A percentile compares a stretch with the other conserved stretches of the same genome.
Conservation (phyloP, 2,797 vertebrate genomes). For the Girardinus metallicus region DNA sequence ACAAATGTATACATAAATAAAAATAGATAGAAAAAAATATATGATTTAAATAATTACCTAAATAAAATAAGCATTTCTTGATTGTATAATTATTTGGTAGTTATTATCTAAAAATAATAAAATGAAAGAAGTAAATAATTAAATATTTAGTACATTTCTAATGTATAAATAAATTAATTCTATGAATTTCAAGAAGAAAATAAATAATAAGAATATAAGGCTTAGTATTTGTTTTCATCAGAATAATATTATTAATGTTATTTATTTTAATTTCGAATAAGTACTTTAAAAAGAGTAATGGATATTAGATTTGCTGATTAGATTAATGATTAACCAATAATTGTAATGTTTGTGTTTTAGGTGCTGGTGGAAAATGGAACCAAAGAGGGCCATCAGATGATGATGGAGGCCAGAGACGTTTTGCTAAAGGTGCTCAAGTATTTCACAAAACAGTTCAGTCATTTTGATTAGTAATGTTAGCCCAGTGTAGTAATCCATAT, state of each 20-base stretch:
- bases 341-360: constrained; percentile 53
- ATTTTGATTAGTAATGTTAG: background rate
- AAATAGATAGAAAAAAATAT: too few relatives aligned
- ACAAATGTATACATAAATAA: background rate
- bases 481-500: background rate
- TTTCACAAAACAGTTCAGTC: background rate
- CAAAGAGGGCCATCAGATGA: constrained; percentile 86
- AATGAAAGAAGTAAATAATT: background rate
- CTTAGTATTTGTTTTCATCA: background rate
- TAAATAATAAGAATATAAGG: background rate
- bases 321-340: background rate
- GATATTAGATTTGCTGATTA: background rate
- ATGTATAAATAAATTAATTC: background rate
- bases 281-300: background rate
- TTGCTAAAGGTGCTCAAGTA: constrained; percentile 76
- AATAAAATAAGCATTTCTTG: background rate
- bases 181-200: background rate
- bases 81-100: background rate
- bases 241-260: background rate
- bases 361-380: constrained; percentile 90
- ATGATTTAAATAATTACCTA: background rate
- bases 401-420: constrained; percentile 88
- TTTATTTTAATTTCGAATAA: background rate
- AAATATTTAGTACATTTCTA: background rate
- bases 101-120: background rate